Evolutionary conservation across 1,140 invertebrate genomes (phyloP).

Genomic region (Conus betulinus): DNA sequence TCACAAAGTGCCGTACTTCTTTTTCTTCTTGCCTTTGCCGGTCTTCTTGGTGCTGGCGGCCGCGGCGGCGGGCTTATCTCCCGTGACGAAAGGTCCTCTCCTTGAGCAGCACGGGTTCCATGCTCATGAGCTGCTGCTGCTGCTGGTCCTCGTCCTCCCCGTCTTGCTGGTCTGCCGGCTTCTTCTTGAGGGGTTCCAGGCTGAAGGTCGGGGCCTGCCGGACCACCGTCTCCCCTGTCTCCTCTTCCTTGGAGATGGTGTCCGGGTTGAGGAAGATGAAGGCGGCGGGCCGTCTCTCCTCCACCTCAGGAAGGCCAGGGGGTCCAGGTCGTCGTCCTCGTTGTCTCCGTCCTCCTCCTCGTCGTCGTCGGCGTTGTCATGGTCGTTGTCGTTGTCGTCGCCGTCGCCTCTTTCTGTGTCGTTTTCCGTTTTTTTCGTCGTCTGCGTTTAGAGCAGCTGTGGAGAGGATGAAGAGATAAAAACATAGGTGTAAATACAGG

Average conservation of each 20-base stretch:
- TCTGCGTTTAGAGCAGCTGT: background rate
- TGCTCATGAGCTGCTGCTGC: background rate
- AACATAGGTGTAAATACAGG: too few relatives aligned
- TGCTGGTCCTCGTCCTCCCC: too few relatives aligned
- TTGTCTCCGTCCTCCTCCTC: background rate
- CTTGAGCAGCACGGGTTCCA: background rate
- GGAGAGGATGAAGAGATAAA: background rate
- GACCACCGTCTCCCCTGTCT: background rate
- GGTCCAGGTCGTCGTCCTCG: background rate
- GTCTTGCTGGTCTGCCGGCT: background rate
- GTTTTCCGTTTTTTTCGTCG: background rate
- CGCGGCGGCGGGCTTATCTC: background rate
- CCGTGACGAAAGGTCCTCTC: background rate
- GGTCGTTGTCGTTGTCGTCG: background rate
- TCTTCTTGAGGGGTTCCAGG: background rate
- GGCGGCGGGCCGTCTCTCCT: background rate
- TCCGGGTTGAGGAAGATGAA: slow-evolving; percentile 2
- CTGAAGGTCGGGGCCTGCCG: background rate
- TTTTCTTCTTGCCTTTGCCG: background rate
- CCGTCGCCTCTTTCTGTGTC: background rate
- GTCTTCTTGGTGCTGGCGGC: background rate
- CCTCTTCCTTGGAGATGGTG: background rate
- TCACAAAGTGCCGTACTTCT: background rate
- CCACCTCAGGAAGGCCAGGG: background rate
- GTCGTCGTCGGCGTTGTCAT: background rate